Conservation (phyloP, 2,888 invertebrate genomes). For the Eilema sororculum region DNA sequence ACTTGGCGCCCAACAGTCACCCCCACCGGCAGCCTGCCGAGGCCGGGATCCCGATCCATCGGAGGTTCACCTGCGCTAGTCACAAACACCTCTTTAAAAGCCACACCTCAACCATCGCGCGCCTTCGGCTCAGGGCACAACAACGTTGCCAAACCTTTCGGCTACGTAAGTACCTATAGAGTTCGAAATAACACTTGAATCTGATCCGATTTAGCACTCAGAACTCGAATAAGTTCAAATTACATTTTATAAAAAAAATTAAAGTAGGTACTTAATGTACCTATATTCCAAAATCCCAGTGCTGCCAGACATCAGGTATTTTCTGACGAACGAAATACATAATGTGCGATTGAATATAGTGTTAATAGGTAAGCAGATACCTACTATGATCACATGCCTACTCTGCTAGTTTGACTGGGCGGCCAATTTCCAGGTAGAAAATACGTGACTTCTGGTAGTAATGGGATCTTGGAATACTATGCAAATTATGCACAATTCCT, state of each 20-base stretch:
- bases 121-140: slow-evolving; percentile 96
- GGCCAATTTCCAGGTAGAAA: no score
- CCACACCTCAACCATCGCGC: slow-evolving; percentile 89
- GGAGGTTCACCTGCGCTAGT: slow-evolving; percentile 89
- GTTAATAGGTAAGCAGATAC: no score
- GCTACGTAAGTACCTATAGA: slow-evolving; percentile 77
- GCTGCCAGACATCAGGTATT: no score
- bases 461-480: no score
- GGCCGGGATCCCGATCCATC: slow-evolving; percentile 84
- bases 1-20: slow-evolving; percentile 97
- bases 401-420: no score
- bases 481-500: no score
- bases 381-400: no score
- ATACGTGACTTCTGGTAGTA: no score
- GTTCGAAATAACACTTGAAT: not conserved
- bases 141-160: slow-evolving; percentile 94
- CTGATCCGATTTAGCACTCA: not conserved
- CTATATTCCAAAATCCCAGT: no score
- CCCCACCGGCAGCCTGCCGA: slow-evolving; percentile 91
- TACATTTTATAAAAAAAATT: not conserved
- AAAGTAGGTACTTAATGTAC: no score
- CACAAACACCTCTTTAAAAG: slow-evolving; percentile 95
- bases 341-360: no score
- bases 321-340: no score
- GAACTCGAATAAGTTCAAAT: not conserved